phyloP scores from a whole-genome alignment of 2,113 vertebrate genomes.

The Tylochromis polylepis region DNA sequence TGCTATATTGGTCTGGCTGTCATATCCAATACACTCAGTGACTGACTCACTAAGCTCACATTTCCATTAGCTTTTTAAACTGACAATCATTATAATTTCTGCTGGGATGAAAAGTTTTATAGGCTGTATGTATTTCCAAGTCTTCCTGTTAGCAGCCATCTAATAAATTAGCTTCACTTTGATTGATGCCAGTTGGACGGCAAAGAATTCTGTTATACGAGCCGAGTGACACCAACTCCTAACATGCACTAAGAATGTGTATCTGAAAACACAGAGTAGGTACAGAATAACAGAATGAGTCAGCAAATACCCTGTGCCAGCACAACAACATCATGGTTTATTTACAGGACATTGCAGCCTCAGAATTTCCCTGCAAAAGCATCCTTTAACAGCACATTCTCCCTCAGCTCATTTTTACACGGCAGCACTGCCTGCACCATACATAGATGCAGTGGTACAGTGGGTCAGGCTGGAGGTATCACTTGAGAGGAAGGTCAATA shows the following conservation, averaged over 20 bases:
- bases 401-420: constrained; percentile 35
- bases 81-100: constrained; percentile 47
- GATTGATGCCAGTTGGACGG: constrained; percentile 26
- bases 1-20: constrained; percentile 34
- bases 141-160: constrained; percentile 26
- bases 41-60: constrained; percentile 23
- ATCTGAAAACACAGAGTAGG: neutral
- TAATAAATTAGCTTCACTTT: constrained; percentile 22
- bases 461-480: constrained; percentile 35
- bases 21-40: constrained; percentile 27
- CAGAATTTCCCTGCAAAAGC: neutral
- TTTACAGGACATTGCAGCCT: neutral
- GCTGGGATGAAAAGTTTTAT: constrained; percentile 54
- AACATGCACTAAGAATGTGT: neutral
- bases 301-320: neutral
- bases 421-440: constrained; percentile 33
- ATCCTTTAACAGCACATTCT: constrained; percentile 9
- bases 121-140: neutral
- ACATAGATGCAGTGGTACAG: constrained; percentile 53
- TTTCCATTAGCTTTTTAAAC: constrained; percentile 48
- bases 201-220: neutral
- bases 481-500: constrained; percentile 35
- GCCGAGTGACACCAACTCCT: neutral
- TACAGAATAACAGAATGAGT: neutral
- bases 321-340: neutral